Conservation (phyloP, 2,113 vertebrate genomes). For the Callipepla californica region DNA sequence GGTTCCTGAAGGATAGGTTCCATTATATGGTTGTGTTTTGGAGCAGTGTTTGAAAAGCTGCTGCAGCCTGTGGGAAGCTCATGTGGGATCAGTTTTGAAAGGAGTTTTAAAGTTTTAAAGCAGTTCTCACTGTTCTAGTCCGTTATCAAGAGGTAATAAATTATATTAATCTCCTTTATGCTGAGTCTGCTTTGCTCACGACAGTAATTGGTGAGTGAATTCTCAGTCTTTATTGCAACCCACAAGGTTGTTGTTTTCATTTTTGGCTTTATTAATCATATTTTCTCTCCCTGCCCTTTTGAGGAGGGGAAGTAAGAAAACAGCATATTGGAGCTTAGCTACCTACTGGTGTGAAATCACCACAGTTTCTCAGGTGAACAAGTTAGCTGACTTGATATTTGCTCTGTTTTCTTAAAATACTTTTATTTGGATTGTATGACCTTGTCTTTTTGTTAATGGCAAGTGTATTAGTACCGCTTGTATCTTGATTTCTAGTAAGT, state of each 20-base stretch:
- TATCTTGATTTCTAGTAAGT: neutral
- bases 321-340: neutral
- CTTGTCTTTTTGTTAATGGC: neutral
- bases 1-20: neutral
- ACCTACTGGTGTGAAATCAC: neutral
- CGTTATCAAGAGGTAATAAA: neutral
- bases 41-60: neutral
- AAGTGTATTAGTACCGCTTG: neutral
- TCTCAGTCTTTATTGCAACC: neutral
- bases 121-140: neutral
- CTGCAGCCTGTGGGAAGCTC: neutral
- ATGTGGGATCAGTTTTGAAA: neutral
- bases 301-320: neutral
- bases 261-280: neutral
- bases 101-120: too few species aligned
- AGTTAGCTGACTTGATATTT: neutral
- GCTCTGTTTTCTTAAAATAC: neutral
- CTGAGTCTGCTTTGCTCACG: neutral
- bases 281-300: neutral
- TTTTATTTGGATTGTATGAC: neutral
- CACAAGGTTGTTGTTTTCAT: neutral
- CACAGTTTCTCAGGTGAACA: neutral
- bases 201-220: neutral
- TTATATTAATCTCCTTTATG: neutral
- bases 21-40: fast-evolving